A percentile compares a stretch with the other conserved stretches of the same genome.
Conservation (phyloP, 92 coral and sea anemone genomes). For the Nematostella vectensis region DNA sequence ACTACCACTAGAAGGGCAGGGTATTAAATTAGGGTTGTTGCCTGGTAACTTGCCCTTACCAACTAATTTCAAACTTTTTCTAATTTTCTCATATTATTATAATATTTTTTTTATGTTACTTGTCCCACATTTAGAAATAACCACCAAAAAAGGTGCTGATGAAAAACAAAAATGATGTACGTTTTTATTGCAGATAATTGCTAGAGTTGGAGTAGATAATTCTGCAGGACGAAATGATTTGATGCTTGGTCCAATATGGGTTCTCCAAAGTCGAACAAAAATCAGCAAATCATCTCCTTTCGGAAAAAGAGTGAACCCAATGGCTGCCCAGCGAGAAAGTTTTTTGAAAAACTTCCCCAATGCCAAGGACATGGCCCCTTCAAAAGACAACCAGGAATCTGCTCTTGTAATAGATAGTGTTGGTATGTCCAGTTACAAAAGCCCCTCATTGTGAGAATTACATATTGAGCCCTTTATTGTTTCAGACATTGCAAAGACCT, state of each 20-base stretch:
- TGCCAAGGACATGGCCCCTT: slow-evolving; percentile 30
- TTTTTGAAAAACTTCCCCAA: slow-evolving; percentile 32
- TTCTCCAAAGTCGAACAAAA: slow-evolving; percentile 55
- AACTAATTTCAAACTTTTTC: too few relatives aligned
- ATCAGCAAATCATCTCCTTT: slow-evolving; percentile 82
- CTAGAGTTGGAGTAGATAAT: slow-evolving; percentile 10
- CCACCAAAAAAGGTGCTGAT: too few relatives aligned
- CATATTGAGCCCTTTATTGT: too few relatives aligned
- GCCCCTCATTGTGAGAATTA: too few relatives aligned
- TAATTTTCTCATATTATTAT: too few relatives aligned
- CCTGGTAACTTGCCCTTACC: too few relatives aligned
- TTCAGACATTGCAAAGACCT: too few relatives aligned
- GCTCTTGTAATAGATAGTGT: slow-evolving; percentile 49
- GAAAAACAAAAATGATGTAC: too few relatives aligned
- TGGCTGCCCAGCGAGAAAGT: slow-evolving; percentile 47
- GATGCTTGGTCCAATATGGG: slow-evolving; percentile 34
- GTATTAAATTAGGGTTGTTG: too few relatives aligned
- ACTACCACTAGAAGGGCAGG: too few relatives aligned
- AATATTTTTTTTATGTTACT: too few relatives aligned
- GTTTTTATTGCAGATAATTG: slow-evolving; percentile 1
- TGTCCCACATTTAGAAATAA: too few relatives aligned
- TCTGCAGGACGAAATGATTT: slow-evolving; percentile 8
- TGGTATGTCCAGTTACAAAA: slow-evolving; percentile 17
- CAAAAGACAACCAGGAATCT: slow-evolving; percentile 11
- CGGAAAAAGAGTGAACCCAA: slow-evolving; percentile 56